These are phyloP conservation scores for Deroplatys truncata DNA, from an alignment of 2,888 invertebrate genomes.

Conservation along the genomic window DNA sequence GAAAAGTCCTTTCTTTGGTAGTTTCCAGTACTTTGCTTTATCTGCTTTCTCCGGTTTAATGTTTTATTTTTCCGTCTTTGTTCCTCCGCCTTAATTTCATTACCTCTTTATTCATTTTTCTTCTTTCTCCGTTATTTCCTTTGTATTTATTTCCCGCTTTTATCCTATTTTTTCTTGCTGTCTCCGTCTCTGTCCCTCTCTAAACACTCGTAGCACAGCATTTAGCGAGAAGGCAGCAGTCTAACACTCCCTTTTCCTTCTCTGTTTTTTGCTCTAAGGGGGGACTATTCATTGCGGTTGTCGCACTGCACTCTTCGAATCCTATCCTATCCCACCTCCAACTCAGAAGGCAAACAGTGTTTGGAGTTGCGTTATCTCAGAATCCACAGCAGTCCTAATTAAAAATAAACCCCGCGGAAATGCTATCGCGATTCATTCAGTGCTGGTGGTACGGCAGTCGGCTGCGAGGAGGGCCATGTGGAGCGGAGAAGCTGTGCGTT, in stretches of 20 bases:
- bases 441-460: background rate
- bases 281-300: background rate
- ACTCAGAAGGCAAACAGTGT: conserved; percentile 19
- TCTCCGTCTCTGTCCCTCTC: background rate
- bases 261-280: background rate
- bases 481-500: background rate
- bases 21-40: background rate
- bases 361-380: conserved; percentile 23
- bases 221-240: background rate
- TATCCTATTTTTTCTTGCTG: background rate
- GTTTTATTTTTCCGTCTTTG: background rate
- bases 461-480: background rate
- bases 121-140: background rate
- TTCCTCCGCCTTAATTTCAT: background rate
- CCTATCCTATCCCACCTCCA: conserved; percentile 5
- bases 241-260: background rate
- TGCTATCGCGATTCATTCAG: conserved; percentile 23
- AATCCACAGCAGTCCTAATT: conserved; percentile 29
- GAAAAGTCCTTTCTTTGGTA: background rate
- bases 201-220: background rate
- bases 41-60: background rate
- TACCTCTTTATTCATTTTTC: background rate
- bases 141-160: background rate
- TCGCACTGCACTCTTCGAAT: background rate
- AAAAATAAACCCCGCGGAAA: conserved; percentile 30